A percentile compares a stretch with the other conserved stretches of the same genome.
These are phyloP conservation scores for Oreotrochilus melanogaster DNA, from an alignment of 2,113 vertebrate genomes.

Conservation along the genomic window DNA sequence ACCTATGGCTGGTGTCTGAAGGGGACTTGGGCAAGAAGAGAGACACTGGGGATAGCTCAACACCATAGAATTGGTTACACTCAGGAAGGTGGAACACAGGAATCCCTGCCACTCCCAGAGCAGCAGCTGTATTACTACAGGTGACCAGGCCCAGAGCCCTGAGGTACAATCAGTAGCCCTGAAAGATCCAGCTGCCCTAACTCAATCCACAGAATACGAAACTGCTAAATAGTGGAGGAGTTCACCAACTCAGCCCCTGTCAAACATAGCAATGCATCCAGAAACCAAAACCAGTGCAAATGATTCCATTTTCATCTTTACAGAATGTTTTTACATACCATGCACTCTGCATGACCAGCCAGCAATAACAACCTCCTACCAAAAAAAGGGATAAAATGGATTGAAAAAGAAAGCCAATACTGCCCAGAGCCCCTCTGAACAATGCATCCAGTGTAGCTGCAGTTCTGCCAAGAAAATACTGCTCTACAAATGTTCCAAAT, in stretches of 20 bases:
- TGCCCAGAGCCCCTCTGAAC: not conserved
- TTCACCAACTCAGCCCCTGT: accelerated
- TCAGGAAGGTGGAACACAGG: not conserved
- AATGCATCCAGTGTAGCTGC: not conserved
- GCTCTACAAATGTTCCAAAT: not conserved
- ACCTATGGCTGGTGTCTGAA: not conserved
- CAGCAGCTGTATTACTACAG: not conserved
- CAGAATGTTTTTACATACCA: not conserved
- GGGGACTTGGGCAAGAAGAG: not conserved
- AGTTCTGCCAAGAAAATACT: not conserved
- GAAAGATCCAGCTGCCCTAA: not conserved
- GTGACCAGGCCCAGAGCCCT: not conserved
- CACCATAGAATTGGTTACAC: not conserved
- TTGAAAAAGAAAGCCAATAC: not conserved
- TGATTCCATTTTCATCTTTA: not conserved
- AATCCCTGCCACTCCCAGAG: not conserved
- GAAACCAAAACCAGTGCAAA: not conserved
- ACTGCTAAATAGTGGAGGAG: not conserved
- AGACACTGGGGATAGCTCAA: not conserved
- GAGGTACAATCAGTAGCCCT: not conserved
- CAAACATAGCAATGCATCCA: not conserved
- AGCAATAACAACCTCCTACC: not conserved
- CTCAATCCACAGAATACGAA: not conserved
- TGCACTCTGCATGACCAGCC: not conserved
- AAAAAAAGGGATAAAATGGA: not conserved